phyloP scores from a whole-genome alignment of 2,113 vertebrate species.

The Percopsis transmontana region DNA sequence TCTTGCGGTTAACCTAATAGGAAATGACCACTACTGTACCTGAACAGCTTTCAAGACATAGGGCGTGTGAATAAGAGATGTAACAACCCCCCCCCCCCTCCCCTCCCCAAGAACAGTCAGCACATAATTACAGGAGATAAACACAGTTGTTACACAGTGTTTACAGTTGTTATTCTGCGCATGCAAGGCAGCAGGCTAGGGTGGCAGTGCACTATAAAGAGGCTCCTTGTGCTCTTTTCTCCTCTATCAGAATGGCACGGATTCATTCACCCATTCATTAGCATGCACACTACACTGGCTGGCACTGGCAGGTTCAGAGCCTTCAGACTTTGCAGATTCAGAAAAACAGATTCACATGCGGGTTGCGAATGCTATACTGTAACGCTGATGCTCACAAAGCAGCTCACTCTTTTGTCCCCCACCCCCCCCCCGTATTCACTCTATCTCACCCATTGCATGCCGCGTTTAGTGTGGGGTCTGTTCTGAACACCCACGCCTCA shows the following conservation, averaged over 20 bases:
- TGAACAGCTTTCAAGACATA: no score
- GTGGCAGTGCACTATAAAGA: conserved; percentile 56
- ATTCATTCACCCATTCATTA: conserved; percentile 71
- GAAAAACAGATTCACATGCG: conserved; percentile 28
- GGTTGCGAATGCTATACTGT: conserved; percentile 19
- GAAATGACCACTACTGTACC: no score
- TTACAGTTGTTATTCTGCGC: conserved; percentile 41
- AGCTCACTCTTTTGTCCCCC: conserved; percentile 29
- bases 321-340: conserved; percentile 55
- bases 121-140: conserved; percentile 2
- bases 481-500: conserved; percentile 43
- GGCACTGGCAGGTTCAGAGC: conserved; percentile 50
- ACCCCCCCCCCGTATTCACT: conserved; percentile 19
- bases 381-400: neutral
- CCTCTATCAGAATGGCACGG: conserved; percentile 57
- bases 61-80: neutral
- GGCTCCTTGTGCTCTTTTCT: conserved; percentile 65
- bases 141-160: neutral
- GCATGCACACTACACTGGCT: conserved; percentile 65
- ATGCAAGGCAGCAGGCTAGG: conserved; percentile 44
- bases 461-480: conserved; percentile 14
- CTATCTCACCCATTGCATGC: conserved; percentile 8
- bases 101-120: neutral
- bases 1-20: no score
- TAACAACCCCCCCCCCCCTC: neutral